Percentiles rank a stretch among this genome's conserved stretches.
phyloP scores from a whole-genome alignment of 2,797 vertebrate species.

The Petrocephalus schoutedeni region DNA sequence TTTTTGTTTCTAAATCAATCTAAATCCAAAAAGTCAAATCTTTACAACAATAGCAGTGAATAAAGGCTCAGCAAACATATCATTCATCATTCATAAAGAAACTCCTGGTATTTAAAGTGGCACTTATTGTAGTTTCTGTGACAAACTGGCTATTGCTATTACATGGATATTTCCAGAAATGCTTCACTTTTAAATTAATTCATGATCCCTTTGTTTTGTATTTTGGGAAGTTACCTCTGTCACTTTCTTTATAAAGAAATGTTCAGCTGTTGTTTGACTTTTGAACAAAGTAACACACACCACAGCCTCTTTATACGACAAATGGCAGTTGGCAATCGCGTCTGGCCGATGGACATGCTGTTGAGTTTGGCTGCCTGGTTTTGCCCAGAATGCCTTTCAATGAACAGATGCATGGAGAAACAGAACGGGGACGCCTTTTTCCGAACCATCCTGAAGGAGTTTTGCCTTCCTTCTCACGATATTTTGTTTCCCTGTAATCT shows the following conservation, averaged over 20 bases:
- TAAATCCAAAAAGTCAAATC: background rate
- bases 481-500: background rate
- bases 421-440: background rate
- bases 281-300: background rate
- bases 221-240: background rate
- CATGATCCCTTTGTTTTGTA: background rate
- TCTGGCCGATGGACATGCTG: background rate
- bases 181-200: background rate
- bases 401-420: constrained; percentile 13
- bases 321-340: background rate
- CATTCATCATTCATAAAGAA: background rate
- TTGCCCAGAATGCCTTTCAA: constrained; percentile 12
- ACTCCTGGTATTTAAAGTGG: background rate
- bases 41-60: background rate
- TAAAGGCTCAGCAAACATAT: background rate
- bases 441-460: background rate
- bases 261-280: constrained; percentile 16
- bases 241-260: background rate
- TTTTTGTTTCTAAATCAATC: constrained; percentile 15
- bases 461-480: constrained; percentile 8
- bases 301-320: background rate
- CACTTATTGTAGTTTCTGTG: background rate
- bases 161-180: constrained; percentile 13
- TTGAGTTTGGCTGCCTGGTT: background rate
- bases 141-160: constrained; percentile 24